A percentile compares a stretch with the other conserved stretches of the same genome.
phyloP scores from a whole-genome alignment of 2,113 vertebrate species.

The Typhlomys cinereus region DNA sequence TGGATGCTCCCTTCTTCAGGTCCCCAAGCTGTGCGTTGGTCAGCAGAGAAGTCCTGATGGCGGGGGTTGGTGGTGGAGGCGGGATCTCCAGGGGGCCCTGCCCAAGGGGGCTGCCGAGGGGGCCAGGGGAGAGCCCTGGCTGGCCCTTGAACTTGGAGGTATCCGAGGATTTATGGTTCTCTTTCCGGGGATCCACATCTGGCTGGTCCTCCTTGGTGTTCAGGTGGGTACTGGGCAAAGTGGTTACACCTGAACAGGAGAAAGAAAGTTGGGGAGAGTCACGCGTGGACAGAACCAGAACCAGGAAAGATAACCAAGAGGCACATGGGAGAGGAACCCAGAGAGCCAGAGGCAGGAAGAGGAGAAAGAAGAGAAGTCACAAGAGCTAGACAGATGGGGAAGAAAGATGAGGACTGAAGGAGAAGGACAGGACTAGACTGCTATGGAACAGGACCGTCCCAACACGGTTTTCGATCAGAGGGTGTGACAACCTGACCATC shows the following conservation, averaged over 20 bases:
- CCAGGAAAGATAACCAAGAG: background rate
- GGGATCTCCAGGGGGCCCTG: background rate
- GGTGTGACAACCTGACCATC: too few species aligned
- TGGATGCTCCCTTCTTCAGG: background rate
- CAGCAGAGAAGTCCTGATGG: background rate
- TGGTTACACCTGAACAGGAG: background rate
- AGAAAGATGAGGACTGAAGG: background rate
- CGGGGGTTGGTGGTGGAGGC: background rate
- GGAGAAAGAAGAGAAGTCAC: too few species aligned
- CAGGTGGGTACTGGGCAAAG: constrained; percentile 6
- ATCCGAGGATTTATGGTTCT: background rate
- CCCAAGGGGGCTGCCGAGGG: background rate
- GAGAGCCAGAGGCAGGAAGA: background rate
- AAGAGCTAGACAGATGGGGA: background rate
- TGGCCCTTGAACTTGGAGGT: constrained; percentile 37
- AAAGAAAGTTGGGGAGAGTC: rapidly evolving
- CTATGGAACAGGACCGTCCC: background rate
- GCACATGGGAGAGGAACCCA: background rate
- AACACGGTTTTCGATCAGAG: background rate
- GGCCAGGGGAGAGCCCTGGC: background rate
- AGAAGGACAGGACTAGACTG: background rate
- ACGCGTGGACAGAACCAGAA: background rate
- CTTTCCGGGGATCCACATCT: constrained; percentile 15
- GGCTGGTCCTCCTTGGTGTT: constrained; percentile 32
- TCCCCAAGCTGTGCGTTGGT: background rate